A percentile compares a stretch with the other conserved stretches of the same genome.
These are phyloP conservation scores for Sisyra terminalis DNA, from an alignment of 2,888 invertebrate genomes.

Conservation along the genomic window DNA sequence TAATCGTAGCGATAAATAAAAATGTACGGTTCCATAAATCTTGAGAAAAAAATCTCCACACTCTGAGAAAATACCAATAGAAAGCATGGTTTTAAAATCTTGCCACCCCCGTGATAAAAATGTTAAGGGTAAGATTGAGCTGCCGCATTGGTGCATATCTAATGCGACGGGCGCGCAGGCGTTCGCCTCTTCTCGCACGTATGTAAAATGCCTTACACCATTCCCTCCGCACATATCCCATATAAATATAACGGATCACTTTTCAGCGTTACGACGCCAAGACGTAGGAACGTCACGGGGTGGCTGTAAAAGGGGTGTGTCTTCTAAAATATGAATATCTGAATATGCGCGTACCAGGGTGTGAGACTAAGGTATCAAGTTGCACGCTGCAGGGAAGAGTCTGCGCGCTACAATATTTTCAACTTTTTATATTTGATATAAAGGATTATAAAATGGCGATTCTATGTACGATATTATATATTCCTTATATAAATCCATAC, in stretches of 20 bases:
- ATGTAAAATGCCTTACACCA: conserved; percentile 10
- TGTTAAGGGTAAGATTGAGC: conserved; percentile 11
- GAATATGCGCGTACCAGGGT: conserved; percentile 2
- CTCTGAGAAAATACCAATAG: conserved; percentile 21
- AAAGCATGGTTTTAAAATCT: conserved; percentile 24
- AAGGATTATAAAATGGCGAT: conserved; percentile 1
- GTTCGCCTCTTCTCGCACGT: conserved; percentile 19
- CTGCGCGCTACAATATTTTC: not conserved
- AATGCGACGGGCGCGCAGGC: conserved; percentile 22
- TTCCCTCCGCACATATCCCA: conserved; percentile 15
- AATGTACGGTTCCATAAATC: too few relatives aligned
- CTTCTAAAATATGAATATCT: conserved; percentile 5
- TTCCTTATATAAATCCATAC: conserved; percentile 1
- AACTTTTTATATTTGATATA: not conserved
- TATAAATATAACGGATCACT: conserved; percentile 15
- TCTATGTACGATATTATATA: not conserved
- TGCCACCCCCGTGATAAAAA: too few relatives aligned
- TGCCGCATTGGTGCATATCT: conserved; percentile 31
- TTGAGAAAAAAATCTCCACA: conserved; percentile 1
- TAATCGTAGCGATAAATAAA: too few relatives aligned
- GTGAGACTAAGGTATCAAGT: not conserved
- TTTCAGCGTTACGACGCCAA: conserved; percentile 10
- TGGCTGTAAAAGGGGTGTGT: conserved; percentile 5
- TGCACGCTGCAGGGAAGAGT: not conserved
- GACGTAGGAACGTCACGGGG: not conserved